These are phyloP conservation scores for Actinemys pallida DNA, from an alignment of 2,113 vertebrate genomes.

Conservation along the genomic window DNA sequence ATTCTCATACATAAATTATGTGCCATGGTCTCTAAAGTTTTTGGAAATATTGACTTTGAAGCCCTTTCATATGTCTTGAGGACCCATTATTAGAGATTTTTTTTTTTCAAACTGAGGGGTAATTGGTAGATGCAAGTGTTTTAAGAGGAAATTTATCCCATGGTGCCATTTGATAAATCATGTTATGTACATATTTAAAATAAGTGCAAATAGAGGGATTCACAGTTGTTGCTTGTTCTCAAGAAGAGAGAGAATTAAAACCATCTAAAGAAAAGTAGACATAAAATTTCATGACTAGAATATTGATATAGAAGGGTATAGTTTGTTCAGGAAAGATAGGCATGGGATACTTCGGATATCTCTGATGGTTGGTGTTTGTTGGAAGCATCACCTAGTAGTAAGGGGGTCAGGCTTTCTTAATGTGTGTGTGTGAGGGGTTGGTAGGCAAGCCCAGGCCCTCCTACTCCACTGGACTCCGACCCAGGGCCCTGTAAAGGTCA, in stretches of 20 bases:
- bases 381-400: not conserved
- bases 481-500: not conserved
- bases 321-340: not conserved
- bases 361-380: not conserved
- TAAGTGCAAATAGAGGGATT: not conserved
- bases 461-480: not conserved
- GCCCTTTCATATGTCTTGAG: not conserved
- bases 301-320: not conserved
- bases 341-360: not conserved
- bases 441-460: not conserved
- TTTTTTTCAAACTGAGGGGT: not conserved
- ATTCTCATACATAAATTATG: conserved; percentile 31
- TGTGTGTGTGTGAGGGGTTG: not conserved
- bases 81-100: not conserved
- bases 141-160: not conserved
- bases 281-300: not conserved
- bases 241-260: not conserved
- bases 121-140: not conserved
- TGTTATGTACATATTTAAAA: not conserved
- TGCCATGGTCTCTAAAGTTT: not conserved
- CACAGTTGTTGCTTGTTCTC: not conserved
- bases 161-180: not conserved
- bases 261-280: not conserved
- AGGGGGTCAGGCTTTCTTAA: not conserved
- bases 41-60: conserved; percentile 24